Evolutionary conservation across 2,113 vertebrate species (phyloP).

Genomic region (Amia ocellicauda): DNA sequence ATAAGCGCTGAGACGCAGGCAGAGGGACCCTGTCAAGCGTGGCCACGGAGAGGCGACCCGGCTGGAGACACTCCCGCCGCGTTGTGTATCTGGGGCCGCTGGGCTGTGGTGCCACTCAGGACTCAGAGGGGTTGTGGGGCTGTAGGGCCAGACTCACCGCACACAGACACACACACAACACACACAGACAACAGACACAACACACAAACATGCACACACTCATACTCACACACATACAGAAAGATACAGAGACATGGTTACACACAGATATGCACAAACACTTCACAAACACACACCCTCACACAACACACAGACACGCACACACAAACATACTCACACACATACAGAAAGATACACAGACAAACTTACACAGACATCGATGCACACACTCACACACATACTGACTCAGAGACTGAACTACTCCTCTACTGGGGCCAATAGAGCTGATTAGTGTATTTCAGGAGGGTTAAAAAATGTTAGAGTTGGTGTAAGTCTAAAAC

Average conservation of each 20-base stretch:
- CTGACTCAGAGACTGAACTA: not conserved
- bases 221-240: not conserved
- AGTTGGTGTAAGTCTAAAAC: too few relatives aligned
- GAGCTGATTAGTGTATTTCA: not conserved
- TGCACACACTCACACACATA: constrained; percentile 3
- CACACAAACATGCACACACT: constrained; percentile 24
- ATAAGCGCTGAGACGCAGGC: too few relatives aligned
- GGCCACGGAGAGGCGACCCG: too few relatives aligned
- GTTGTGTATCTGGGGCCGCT: too few relatives aligned
- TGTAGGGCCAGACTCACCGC: too few relatives aligned
- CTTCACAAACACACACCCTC: constrained; percentile 12
- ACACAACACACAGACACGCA: not conserved
- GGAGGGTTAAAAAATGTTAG: too few relatives aligned
- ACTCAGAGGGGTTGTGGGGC: too few relatives aligned
- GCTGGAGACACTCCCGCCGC: too few relatives aligned
- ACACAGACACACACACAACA: too few relatives aligned
- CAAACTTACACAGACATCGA: constrained; percentile 10
- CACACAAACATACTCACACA: constrained; percentile 26
- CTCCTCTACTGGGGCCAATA: not conserved
- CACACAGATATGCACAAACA: too few relatives aligned
- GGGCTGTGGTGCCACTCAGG: too few relatives aligned
- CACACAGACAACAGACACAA: constrained; percentile 36
- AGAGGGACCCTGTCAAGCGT: too few relatives aligned
- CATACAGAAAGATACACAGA: not conserved
- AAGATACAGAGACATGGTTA: not conserved